Percentiles rank a stretch among this genome's conserved stretches.
Conservation (phyloP, 2,888 invertebrate genomes). For the Apamea epomidion region DNA sequence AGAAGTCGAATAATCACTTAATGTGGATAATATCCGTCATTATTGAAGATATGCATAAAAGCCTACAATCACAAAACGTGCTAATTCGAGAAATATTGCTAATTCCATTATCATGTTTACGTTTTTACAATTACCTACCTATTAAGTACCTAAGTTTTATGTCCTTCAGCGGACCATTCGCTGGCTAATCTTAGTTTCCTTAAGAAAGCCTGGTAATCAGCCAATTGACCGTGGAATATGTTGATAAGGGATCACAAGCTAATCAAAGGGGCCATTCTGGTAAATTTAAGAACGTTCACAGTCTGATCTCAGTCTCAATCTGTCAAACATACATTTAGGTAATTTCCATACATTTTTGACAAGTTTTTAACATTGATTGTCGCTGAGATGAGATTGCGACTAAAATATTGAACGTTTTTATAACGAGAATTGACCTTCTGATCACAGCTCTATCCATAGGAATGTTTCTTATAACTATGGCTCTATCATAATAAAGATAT, state of each 20-base stretch:
- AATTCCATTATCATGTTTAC: conserved; percentile 29
- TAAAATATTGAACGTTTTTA: no score
- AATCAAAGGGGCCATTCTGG: no score
- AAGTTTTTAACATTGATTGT: no score
- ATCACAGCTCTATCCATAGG: no score
- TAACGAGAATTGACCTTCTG: no score
- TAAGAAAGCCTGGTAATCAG: not conserved
- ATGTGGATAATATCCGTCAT: not conserved
- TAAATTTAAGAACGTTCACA: no score
- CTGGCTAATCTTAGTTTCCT: conserved; percentile 12
- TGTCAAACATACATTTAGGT: no score
- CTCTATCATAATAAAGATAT: no score
- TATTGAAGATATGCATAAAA: not conserved
- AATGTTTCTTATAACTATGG: no score
- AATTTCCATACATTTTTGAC: no score
- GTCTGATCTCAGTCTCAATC: no score
- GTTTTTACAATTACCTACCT: not conserved
- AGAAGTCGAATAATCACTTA: not conserved
- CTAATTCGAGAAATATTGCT: not conserved
- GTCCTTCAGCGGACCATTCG: conserved; percentile 1
- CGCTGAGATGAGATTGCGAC: no score
- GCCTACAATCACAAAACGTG: conserved; percentile 22
- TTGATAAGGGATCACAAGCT: not conserved
- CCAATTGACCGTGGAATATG: not conserved
- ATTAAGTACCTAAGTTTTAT: not conserved